These are phyloP conservation scores for Eulemur mongoz DNA, from an alignment of 2,797 vertebrate genomes.

Conservation along the genomic window DNA sequence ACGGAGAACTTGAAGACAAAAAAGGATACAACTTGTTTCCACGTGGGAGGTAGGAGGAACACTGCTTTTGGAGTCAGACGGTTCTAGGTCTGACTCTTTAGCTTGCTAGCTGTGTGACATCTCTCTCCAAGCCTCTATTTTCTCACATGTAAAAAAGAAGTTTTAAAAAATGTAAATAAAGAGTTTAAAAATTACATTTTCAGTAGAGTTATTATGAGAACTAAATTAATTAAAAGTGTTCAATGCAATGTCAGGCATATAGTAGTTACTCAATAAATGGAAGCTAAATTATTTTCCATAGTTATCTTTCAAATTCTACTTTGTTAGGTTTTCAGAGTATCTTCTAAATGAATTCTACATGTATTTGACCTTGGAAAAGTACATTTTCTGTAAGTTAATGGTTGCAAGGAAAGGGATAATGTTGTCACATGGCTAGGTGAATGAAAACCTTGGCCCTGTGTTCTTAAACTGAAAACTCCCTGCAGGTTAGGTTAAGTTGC, in stretches of 20 bases:
- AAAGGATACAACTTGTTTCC: background rate
- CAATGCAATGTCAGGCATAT: background rate
- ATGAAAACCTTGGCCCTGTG: background rate
- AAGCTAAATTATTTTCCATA: background rate
- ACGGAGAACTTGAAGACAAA: background rate
- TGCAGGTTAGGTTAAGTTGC: background rate
- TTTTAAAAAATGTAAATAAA: background rate
- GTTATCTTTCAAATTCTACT: background rate
- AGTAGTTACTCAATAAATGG: background rate
- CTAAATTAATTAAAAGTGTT: background rate
- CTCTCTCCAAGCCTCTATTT: background rate
- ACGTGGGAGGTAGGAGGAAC: background rate
- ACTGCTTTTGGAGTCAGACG: background rate
- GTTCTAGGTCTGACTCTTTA: background rate
- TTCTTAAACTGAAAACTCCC: background rate
- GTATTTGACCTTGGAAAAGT: background rate
- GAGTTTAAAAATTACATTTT: background rate
- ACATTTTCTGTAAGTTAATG: background rate
- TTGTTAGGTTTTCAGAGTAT: constrained; percentile 15
- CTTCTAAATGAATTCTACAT: background rate
- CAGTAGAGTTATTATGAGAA: background rate
- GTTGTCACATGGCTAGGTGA: background rate
- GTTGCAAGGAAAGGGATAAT: background rate
- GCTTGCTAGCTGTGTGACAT: background rate
- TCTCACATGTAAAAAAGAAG: background rate